Percentiles rank a stretch among this genome's conserved stretches.
Evolutionary conservation across 1,140 invertebrate genomes (phyloP).

Genomic region (Copidosoma floridanum): DNA sequence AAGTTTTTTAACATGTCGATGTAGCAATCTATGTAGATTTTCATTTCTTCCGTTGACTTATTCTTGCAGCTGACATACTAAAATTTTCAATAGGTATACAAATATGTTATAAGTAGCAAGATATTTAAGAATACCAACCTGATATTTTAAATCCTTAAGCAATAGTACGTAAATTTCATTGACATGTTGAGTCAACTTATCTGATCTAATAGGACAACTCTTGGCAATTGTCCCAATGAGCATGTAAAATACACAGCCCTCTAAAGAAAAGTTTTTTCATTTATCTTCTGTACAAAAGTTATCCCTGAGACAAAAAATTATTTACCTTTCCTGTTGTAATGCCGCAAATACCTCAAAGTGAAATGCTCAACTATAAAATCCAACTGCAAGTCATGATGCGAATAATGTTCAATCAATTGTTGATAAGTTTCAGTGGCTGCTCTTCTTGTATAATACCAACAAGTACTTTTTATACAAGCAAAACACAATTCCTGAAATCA

Average conservation of each 20-base stretch:
- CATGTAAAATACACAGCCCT: conserved; percentile 20
- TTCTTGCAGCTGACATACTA: not conserved
- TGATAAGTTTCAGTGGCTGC: conserved; percentile 29
- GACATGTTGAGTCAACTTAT: conserved; percentile 24
- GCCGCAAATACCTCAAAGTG: conserved; percentile 2
- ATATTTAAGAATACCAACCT: conserved; percentile 29
- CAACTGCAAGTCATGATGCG: conserved; percentile 28
- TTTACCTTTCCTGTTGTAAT: conserved; percentile 31
- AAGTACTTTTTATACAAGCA: conserved; percentile 20
- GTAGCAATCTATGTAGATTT: conserved; percentile 34
- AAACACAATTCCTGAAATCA: conserved; percentile 36
- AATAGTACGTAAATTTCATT: too few species aligned
- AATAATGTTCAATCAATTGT: conserved; percentile 34
- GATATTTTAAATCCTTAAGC: conserved; percentile 21
- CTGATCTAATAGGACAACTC: conserved; percentile 10
- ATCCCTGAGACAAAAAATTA: not conserved
- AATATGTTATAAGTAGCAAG: too few species aligned
- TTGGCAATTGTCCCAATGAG: conserved; percentile 27
- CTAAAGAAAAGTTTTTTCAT: not conserved
- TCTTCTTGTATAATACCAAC: conserved; percentile 23
- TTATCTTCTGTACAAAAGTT: too few species aligned
- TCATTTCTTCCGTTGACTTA: conserved; percentile 18
- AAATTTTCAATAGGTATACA: too few species aligned
- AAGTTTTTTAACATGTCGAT: conserved; percentile 34
- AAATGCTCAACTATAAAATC: conserved; percentile 27